A percentile compares a stretch with the other conserved stretches of the same genome.
Evolutionary conservation across 2,888 invertebrate genomes (phyloP).

Genomic region (Cryptophagus acutangulus): DNA sequence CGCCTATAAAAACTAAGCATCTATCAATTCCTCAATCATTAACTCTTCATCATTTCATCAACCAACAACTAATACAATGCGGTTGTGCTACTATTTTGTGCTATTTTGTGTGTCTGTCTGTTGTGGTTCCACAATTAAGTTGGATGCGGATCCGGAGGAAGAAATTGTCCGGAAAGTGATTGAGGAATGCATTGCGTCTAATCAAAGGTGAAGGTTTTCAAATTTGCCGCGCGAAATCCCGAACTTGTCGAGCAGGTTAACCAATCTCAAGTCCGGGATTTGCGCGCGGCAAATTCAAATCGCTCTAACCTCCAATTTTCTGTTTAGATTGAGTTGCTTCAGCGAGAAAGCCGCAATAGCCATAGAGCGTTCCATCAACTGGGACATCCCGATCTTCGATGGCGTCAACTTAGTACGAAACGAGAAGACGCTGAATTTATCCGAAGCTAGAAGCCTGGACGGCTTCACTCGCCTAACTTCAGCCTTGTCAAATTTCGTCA

Average conservation of each 20-base stretch:
- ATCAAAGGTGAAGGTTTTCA: conserved; percentile 18
- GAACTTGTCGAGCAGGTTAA: no score
- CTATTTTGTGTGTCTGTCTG: conserved; percentile 16
- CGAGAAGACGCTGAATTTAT: conserved; percentile 25
- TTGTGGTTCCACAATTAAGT: conserved; percentile 10
- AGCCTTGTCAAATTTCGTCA: conserved; percentile 57
- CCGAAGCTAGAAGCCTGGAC: conserved; percentile 23
- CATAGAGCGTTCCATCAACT: conserved; percentile 38
- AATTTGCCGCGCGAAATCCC: no score
- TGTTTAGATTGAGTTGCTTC: conserved; percentile 33
- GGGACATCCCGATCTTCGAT: conserved; percentile 39
- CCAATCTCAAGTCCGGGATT: no score
- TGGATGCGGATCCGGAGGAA: conserved; percentile 15
- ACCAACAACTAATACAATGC: conserved; percentile 21
- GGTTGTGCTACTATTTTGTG: conserved; percentile 17
- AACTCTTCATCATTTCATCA: no score
- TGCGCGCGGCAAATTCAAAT: no score
- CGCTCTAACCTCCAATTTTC: no score
- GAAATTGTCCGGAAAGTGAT: conserved; percentile 27
- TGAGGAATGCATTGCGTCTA: conserved; percentile 30
- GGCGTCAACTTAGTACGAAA: conserved; percentile 39
- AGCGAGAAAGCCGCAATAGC: conserved; percentile 38
- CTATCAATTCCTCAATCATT: no score
- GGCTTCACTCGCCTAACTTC: conserved; percentile 46
- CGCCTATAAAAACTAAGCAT: conserved; percentile 22